phyloP scores from a whole-genome alignment of 2,888 invertebrate genomes.

The Eupithecia vulgata region DNA sequence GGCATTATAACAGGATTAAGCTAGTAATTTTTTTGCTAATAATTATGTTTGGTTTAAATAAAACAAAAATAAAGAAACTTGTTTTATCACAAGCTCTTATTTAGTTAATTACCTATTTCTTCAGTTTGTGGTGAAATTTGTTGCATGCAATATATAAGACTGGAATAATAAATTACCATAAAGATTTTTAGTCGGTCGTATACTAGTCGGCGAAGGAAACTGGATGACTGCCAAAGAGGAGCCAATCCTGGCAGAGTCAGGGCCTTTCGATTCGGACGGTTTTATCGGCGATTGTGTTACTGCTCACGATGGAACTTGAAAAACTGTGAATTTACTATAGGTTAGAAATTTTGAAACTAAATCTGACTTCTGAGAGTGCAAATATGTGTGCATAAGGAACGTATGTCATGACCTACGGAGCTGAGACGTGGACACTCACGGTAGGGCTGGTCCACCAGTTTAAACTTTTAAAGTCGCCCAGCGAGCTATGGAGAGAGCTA shows the following conservation, averaged over 20 bases:
- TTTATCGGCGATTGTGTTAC: constrained; percentile 54
- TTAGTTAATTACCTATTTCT: not conserved
- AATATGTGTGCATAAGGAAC: no score
- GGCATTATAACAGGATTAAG: no score
- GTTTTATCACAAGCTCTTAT: not conserved
- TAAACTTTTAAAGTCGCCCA: no score
- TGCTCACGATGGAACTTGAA: constrained; percentile 26
- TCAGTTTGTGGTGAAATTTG: not conserved
- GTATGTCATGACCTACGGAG: no score
- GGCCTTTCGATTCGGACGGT: constrained; percentile 68
- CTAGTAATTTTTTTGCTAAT: not conserved
- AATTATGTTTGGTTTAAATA: not conserved
- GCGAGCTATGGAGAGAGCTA: no score
- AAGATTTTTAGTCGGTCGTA: constrained; percentile 56
- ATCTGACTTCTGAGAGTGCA: not conserved
- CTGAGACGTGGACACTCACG: no score
- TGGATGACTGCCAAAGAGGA: constrained; percentile 73
- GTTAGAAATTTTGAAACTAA: not conserved
- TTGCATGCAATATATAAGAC: constrained; percentile 1
- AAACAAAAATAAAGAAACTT: not conserved
- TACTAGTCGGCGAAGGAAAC: constrained; percentile 57
- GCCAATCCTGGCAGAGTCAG: constrained; percentile 69
- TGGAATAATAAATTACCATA: constrained; percentile 52
- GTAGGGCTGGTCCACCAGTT: no score
- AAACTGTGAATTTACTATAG: constrained; percentile 7